Evolutionary conservation across 2,113 vertebrate species (phyloP).

Genomic region (Actenoides hombroni): DNA sequence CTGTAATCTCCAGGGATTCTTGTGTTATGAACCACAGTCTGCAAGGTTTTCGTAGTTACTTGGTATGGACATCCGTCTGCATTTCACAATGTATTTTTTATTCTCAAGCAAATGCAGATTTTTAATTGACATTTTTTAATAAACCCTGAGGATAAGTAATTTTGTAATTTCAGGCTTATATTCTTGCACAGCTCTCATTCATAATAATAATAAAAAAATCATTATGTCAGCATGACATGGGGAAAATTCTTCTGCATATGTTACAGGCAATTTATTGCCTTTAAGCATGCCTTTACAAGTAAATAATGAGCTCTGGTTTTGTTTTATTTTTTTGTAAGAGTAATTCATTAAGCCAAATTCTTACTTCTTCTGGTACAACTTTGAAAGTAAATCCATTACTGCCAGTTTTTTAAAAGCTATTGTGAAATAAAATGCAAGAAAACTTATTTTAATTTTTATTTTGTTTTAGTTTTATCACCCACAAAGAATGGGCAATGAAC

Average conservation of each 20-base stretch:
- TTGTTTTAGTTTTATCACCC: neutral
- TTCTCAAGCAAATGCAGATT: neutral
- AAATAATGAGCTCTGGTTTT: slow-evolving; percentile 20
- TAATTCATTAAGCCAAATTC: slow-evolving; percentile 1
- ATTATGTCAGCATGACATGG: neutral
- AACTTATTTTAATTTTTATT: neutral
- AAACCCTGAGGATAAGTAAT: neutral
- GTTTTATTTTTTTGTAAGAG: neutral
- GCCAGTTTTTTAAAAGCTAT: neutral
- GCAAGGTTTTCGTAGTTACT: neutral
- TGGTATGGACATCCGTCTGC: neutral
- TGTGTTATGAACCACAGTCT: neutral
- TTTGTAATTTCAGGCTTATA: neutral
- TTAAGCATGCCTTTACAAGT: neutral
- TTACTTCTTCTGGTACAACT: neutral
- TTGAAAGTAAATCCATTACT: neutral
- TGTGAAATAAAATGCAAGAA: neutral
- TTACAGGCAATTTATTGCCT: neutral
- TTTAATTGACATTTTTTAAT: neutral
- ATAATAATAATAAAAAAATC: neutral
- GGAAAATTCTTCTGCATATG: neutral
- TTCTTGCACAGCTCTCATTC: neutral
- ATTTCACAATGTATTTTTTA: neutral
- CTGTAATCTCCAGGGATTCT: neutral
- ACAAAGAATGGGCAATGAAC: neutral